A percentile compares a stretch with the other conserved stretches of the same genome.
phyloP scores from a whole-genome alignment of 2,113 vertebrate species.

The Otolemur garnettii region DNA sequence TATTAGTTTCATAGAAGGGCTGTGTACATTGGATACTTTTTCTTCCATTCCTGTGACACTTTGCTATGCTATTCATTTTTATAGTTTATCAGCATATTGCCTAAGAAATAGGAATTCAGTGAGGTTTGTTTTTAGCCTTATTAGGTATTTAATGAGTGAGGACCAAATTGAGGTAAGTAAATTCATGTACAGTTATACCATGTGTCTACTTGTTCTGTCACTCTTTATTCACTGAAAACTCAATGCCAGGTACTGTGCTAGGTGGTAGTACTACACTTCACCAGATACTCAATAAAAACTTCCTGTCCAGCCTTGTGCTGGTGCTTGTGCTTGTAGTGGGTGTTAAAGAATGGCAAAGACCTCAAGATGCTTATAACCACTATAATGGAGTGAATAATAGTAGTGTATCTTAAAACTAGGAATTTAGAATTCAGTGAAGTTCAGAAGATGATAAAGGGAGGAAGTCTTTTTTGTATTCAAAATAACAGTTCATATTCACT shows the following conservation, averaged over 20 bases:
- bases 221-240: slow-evolving; percentile 15
- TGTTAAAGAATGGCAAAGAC: not conserved
- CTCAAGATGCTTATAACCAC: not conserved
- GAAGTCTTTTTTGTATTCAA: slow-evolving; percentile 8
- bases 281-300: not conserved
- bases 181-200: not conserved
- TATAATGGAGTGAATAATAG: not conserved
- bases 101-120: not conserved
- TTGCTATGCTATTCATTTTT: not conserved
- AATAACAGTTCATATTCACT: not conserved
- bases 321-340: not conserved
- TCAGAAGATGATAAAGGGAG: slow-evolving; percentile 35
- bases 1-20: too few relatives aligned
- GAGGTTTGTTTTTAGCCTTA: slow-evolving; percentile 37
- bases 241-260: not conserved
- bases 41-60: too few relatives aligned
- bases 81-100: not conserved
- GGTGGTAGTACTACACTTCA: not conserved
- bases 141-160: slow-evolving; percentile 34
- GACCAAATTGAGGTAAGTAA: slow-evolving; percentile 18
- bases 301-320: not conserved
- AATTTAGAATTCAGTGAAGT: slow-evolving; percentile 30
- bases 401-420: not conserved
- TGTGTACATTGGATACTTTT: too few relatives aligned
- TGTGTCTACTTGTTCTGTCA: slow-evolving; percentile 16